Base-by-base conservation (phyloP, 1,140 invertebrate species). In the Ectropis grisescens region DNA sequence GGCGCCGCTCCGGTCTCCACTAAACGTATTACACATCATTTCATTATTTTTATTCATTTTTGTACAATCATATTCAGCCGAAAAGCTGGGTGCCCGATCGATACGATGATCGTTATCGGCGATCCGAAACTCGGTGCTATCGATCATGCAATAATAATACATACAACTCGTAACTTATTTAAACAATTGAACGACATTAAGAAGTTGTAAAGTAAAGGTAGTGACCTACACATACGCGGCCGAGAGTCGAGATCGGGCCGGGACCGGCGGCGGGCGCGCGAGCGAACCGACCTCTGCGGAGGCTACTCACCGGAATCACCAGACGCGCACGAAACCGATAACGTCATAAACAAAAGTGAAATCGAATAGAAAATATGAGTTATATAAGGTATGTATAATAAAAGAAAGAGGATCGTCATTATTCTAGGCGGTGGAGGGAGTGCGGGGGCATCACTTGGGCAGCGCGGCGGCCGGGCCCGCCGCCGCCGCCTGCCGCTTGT, bases 121-220 rank as follows among this genome's bases (percentile, higher is more conserved):
- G 74, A 62, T 65, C 55, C 56, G 49, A 67, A 67, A 67, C 66
- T 61, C 66, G 58, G 58, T 68, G 74, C 69, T 59, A 57, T 59
- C 67, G 59, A 64, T 59, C 69, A 64, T 60, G 64, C 62, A 57
- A 74, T 62, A 70, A 66, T 70, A 60, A 70, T 72, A 79, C 65
- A 71, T 72, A 76, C 64, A 74, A 76, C 59, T 71, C 70, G 71
- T 66, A 80, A 80, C 69, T 76, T 76, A 80, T 69, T 72, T 62
- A 76, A 80, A 80, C 69, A 67, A 75, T 80, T 75, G 76, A 80
- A 76, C 71, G 72, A 69, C 74, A 75, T 80, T 76, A 66, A 80
- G 70, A 76, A 69, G 65, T 62, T 58, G 64, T 76, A 80, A 80
- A 71, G 61, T 76, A 80, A 72, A 65, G 58, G 6, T 72, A 70